Conservation (phyloP, 2,113 vertebrate species). For the Anolis sagrei region DNA sequence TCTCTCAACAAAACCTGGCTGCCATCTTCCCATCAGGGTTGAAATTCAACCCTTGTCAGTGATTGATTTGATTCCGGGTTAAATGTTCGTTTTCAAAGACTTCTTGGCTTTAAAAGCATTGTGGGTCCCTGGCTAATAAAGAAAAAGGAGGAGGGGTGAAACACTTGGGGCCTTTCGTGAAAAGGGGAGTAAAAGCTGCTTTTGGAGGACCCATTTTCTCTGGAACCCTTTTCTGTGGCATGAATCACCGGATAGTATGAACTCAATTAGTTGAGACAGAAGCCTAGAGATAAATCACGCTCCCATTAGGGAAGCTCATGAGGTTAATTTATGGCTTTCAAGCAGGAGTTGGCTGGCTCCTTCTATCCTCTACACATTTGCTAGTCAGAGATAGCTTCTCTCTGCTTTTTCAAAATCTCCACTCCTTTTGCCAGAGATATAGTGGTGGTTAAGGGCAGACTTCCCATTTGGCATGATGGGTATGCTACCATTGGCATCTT, state of each 20-base stretch:
- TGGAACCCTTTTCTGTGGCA: conserved; percentile 77
- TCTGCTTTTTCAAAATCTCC: conserved; percentile 1
- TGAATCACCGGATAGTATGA: conserved; percentile 76
- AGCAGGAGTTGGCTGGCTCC: conserved; percentile 38
- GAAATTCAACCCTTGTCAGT: conserved; percentile 61
- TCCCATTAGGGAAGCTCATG: conserved; percentile 72
- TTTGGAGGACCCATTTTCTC: conserved; percentile 72
- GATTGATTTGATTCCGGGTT: conserved; percentile 60
- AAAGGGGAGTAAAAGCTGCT: conserved; percentile 32
- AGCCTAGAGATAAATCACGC: conserved; percentile 78
- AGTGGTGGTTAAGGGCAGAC: neutral
- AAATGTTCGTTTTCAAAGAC: conserved; percentile 62
- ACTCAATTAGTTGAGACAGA: conserved; percentile 81
- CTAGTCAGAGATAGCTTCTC: neutral
- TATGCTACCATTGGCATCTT: neutral
- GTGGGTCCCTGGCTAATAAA: conserved; percentile 42
- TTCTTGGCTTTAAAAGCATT: conserved; percentile 69
- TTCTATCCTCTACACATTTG: conserved; percentile 2
- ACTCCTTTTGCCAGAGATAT: neutral
- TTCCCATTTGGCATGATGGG: neutral
- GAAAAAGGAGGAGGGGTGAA: neutral
- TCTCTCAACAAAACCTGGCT: neutral
- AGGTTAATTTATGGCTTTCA: conserved; percentile 61
- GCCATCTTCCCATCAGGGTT: neutral
- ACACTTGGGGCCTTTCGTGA: conserved; percentile 38